Percentiles rank a stretch among this genome's conserved stretches.
Conservation (phyloP, 2,113 vertebrate genomes). For the Tachuris rubrigastra region DNA sequence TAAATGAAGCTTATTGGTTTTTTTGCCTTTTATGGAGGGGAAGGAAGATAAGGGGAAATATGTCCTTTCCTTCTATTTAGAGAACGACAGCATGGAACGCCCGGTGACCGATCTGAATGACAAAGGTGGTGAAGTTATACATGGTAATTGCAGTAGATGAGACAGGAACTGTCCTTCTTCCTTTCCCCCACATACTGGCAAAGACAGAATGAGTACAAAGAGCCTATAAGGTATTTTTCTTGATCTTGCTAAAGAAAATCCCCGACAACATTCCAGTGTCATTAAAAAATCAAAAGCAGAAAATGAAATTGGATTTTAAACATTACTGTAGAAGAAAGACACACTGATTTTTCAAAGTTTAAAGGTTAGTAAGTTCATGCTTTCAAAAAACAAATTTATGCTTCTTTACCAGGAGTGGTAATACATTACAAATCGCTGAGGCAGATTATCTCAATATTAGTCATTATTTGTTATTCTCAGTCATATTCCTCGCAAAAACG, state of each 20-base stretch:
- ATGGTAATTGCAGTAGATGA: neutral
- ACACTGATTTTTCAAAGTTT: neutral
- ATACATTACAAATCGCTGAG: neutral
- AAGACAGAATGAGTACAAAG: neutral
- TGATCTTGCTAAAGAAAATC: neutral
- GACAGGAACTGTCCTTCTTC: neutral
- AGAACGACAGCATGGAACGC: neutral
- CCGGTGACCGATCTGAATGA: neutral
- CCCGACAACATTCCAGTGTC: neutral
- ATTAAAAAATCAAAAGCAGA: neutral
- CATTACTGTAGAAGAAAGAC: neutral
- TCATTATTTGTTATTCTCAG: slow-evolving; percentile 37
- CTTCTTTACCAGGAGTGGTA: neutral
- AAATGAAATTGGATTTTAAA: neutral
- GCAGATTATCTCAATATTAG: neutral
- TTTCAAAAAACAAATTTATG: neutral
- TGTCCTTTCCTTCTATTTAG: neutral
- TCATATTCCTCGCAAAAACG: slow-evolving; percentile 30
- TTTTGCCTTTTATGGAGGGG: neutral
- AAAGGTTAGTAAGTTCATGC: neutral
- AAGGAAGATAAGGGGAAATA: neutral
- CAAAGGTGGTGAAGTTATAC: neutral
- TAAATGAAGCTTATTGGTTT: neutral
- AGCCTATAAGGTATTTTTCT: neutral
- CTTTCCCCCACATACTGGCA: neutral